Evolutionary conservation across 2,888 invertebrate species (phyloP).

Genomic region (Conops quadrifasciatus): DNA sequence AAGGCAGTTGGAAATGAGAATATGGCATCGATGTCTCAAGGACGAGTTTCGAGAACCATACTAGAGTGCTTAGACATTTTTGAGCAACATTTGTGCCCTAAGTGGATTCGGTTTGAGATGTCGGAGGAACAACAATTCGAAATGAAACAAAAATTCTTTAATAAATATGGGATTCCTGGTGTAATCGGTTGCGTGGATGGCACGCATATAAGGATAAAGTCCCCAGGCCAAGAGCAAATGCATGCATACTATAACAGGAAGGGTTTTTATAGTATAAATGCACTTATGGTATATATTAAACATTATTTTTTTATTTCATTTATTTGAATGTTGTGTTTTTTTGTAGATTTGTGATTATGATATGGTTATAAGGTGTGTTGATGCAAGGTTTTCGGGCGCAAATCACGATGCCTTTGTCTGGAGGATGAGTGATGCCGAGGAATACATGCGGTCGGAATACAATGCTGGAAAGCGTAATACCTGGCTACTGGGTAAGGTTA

Average conservation of each 20-base stretch:
- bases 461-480: no score
- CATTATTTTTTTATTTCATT: no score
- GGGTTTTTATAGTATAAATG: background rate
- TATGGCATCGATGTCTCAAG: background rate
- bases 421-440: no score
- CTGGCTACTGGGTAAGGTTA: no score
- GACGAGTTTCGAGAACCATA: background rate
- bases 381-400: no score
- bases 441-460: no score
- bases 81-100: background rate
- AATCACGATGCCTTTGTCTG: no score
- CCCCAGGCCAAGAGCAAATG: background rate
- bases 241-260: background rate
- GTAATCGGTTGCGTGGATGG: slow-evolving; percentile 7
- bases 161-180: background rate
- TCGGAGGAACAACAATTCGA: background rate
- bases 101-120: background rate
- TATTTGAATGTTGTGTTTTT: no score
- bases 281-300: background rate
- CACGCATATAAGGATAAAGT: no score
- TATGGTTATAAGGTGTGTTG: no score
- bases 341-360: no score
- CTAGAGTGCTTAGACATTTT: background rate
- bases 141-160: background rate
- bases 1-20: no score